Base-by-base conservation (phyloP, 2,113 vertebrate species). In the Microcebus murinus region DNA sequence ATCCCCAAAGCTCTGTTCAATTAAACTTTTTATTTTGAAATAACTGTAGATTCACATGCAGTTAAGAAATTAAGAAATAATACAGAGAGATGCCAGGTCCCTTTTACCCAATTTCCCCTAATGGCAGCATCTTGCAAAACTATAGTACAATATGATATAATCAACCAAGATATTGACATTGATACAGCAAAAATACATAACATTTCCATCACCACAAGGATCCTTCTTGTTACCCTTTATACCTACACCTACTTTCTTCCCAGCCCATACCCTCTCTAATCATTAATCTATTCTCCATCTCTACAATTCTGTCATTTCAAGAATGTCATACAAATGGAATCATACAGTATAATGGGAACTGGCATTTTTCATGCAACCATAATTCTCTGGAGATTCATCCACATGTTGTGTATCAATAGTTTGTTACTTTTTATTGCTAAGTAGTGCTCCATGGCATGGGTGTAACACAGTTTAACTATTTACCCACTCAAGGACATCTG, bases 41-140 rank as follows among this genome's bases (percentile, higher is more conserved):
- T 73, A 90, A 91, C 68, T 70, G 5, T 48, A 80, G 61, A 83
- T 57, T 89, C 25, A 31, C n/a, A 91, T 55, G 25, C 7, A 93
- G 36, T 91, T 82, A 93, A 88, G 71, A 92, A 88, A 86, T 93
- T 86, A 94, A 85, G 71, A 92, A 88, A 86, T 14, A 85, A 52
- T 34, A 77, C 21, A 73, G 57, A 93, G 27, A 82, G 20, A 96
- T 50, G 20, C 7, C 27, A 63, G 61, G 5, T 42, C 90, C 42
- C 36, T 68, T 74, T 71, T 87, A 68, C 74, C 36, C 57, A 68
- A 34, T 59, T 70, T 87, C 87, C 63, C 42, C 45, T 67, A 82
- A 63, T 57, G 71, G 36, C 42, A 80, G 63, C 27, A 84, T 65
- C 57, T 86, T 95, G 42, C 25, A 93, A 92, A 93, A 57, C 55